These are phyloP conservation scores for Diarsia brunnea DNA, from an alignment of 2,888 invertebrate species.

Conservation along the genomic window DNA sequence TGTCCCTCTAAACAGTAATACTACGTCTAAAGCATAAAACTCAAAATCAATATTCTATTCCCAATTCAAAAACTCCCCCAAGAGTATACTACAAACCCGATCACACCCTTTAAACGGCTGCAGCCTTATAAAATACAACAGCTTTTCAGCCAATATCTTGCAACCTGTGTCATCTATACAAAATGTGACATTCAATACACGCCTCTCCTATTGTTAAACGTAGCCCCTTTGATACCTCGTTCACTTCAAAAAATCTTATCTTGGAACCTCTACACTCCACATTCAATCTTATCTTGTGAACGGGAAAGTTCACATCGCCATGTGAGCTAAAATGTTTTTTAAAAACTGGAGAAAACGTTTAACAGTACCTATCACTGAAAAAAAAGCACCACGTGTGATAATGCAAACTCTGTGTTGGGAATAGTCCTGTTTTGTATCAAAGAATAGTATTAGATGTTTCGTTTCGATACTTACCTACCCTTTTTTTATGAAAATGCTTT, in stretches of 20 bases:
- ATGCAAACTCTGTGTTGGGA: conserved; percentile 65
- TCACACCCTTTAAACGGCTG: conserved; percentile 51
- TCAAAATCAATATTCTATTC: conserved; percentile 46
- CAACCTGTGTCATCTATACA: conserved; percentile 71
- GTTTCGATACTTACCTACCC: conserved; percentile 43
- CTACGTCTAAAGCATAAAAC: conserved; percentile 2
- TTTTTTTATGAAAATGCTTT: conserved; percentile 46
- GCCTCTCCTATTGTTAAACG: conserved; percentile 71
- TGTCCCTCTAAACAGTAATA: neutral
- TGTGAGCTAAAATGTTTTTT: conserved; percentile 23
- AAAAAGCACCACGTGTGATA: conserved; percentile 67
- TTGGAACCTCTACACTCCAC: conserved; percentile 8
- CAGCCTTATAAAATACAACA: conserved; percentile 59
- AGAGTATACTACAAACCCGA: conserved; percentile 51
- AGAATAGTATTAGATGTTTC: conserved; percentile 55
- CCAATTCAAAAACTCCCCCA: conserved; percentile 21
- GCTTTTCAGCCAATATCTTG: conserved; percentile 70
- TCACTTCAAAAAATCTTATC: conserved; percentile 59
- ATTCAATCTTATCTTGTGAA: conserved; percentile 8
- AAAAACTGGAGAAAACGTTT: conserved; percentile 54
- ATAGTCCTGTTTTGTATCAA: conserved; percentile 57
- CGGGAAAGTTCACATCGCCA: neutral
- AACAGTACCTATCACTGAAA: conserved; percentile 51
- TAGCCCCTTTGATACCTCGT: conserved; percentile 68
- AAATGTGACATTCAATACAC: conserved; percentile 73